Base-by-base conservation (phyloP, 2,113 vertebrate species). In the Cephalopterus ornatus region DNA sequence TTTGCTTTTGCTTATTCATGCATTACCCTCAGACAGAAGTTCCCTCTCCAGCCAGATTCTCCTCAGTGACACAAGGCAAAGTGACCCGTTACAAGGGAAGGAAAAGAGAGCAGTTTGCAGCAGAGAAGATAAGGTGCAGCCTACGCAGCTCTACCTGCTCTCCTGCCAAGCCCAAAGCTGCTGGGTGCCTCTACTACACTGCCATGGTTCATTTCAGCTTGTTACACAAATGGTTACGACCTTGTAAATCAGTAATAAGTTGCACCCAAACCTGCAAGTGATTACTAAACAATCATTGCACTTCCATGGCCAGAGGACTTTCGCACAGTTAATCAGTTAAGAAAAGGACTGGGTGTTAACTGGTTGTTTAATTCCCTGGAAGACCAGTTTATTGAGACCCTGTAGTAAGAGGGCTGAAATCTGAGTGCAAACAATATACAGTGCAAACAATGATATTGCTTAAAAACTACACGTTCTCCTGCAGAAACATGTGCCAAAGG, bases 241-340 rank as follows among this genome's bases (percentile, higher is more conserved):
- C 91, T 87, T 93, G 95, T 91, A 96, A 94, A 97, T 97, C 85
- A 97, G 95, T 97, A 95, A 96, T 96, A 88, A 92, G 41, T 68
- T 92, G 89, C 91, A 84, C 91, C 70, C 71, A 84, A 94, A 82
- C 61, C 80, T 92, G 85, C 71, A 89, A 95, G 92, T 46, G 66
- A 94, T 96, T 93, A 96, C 85, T 80, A 52, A 92, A 92, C 95
- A 89, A 84, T 62, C 47, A 84, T 78, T 96, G 71, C 22, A 33
- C 63, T 92, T 90, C 61, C 63, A 81, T 73, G 72, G 91, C 96
- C 92, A 91, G 91, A 95, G 93, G 91, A 92, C 88, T 89, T 96
- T 96, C 86, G 92, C 92, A 89, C 79, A 94, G 93, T 97, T 91
- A 95, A 96, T 96, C 94, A 95, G 94, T 95, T 71, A 62, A 84